A percentile compares a stretch with the other conserved stretches of the same genome.
phyloP scores from a whole-genome alignment of 2,797 vertebrate genomes.

The Streptopelia turtur region DNA sequence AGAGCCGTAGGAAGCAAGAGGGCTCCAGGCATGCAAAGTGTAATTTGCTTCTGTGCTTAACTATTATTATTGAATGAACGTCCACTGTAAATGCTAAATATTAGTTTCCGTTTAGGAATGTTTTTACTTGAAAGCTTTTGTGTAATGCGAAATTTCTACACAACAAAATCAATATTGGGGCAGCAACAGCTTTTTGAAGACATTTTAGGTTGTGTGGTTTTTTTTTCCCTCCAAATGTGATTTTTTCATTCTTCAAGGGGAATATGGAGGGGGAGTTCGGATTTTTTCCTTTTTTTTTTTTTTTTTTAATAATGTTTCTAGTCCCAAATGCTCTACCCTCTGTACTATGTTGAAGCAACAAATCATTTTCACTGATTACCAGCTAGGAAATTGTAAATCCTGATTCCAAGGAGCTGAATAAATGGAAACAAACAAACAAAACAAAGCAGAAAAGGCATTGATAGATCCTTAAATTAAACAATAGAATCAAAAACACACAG shows the following conservation, averaged over 20 bases:
- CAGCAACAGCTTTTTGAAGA: background rate
- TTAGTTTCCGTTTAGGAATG: background rate
- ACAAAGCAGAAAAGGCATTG: background rate
- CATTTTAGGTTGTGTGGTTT: background rate
- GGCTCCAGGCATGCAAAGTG: background rate
- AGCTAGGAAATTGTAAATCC: background rate
- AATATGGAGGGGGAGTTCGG: too few relatives aligned
- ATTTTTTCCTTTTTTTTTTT: background rate
- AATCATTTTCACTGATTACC: background rate
- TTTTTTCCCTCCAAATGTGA: background rate
- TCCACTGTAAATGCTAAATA: background rate
- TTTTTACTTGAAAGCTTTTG: background rate
- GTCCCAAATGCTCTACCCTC: background rate
- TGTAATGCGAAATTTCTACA: background rate
- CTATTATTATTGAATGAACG: background rate
- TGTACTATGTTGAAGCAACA: background rate
- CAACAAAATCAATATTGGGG: background rate
- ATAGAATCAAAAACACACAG: background rate
- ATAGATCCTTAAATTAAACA: background rate
- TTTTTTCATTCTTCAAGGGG: background rate
- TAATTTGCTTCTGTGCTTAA: background rate
- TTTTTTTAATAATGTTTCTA: background rate
- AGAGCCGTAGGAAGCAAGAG: background rate
- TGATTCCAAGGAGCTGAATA: background rate
- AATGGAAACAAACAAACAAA: background rate